Conservation (phyloP, 2,797 vertebrate genomes). For the Anguilla obscura region DNA sequence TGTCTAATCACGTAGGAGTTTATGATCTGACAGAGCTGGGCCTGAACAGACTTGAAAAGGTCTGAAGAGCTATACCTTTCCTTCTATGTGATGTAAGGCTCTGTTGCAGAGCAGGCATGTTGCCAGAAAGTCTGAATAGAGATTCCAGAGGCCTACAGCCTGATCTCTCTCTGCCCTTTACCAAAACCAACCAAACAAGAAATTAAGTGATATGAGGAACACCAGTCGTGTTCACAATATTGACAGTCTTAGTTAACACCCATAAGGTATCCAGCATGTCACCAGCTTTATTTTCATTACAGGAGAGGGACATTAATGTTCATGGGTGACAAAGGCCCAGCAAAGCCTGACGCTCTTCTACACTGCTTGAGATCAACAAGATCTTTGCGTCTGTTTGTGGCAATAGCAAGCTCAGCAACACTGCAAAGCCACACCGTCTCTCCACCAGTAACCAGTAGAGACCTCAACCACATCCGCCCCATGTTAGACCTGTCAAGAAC, state of each 20-base stretch:
- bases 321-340: background rate
- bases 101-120: background rate
- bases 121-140: slow-evolving; percentile 6
- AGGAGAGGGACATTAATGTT: background rate
- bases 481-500: background rate
- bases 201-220: background rate
- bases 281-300: background rate
- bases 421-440: background rate
- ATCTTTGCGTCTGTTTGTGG: background rate
- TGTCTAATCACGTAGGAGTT: background rate
- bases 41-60: slow-evolving; percentile 18
- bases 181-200: background rate
- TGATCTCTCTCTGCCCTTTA: background rate
- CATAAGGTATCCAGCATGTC: background rate
- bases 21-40: background rate
- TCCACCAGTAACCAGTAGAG: background rate
- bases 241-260: background rate
- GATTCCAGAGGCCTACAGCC: background rate
- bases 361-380: background rate
- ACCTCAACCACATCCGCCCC: slow-evolving; percentile 16
- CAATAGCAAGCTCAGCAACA: background rate
- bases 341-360: background rate
- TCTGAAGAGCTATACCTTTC: background rate
- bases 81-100: background rate
- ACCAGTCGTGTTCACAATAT: background rate